Evolutionary conservation across 1,140 invertebrate genomes (phyloP), one percentile per base, ranked within the genome.

Genomic region (Trachymyrmex septentrionalis): DNA sequence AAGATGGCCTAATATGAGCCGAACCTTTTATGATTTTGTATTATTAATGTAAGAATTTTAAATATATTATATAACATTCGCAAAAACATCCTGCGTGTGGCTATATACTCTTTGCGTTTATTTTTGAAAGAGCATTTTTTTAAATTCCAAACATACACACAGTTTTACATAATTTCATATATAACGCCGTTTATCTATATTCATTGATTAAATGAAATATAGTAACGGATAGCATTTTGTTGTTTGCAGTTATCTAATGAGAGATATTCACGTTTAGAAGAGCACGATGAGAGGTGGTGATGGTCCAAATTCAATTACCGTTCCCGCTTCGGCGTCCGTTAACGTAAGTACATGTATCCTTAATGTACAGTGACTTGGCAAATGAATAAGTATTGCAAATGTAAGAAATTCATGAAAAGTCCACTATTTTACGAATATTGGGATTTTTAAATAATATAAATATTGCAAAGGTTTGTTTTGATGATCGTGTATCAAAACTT

Each of bases 211-310:
- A 81, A 71, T 69, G 19, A 34, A 80, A 21, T 30, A 14, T 80
- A 24, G n/a, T 77, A 48, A 55, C 50, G 63, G 21, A 16, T 38
- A 48, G 10, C 53, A 16, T 86, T 78, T 71, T 88, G 63, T 10
- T 88, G 24, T 88, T 93, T 82, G 12, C 91, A 93, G 92, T 73
- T 72, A 80, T 66, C 64, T 75, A 78, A 90, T 90, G 75, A 59
- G 44, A 34, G 44, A 63, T 61, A 63, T 61, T 50, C 59, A 7
- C 27, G 75, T 73, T 69, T 86, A 87, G 75, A 84, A 63, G 81
- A 67, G 64, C 86, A 90, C 76, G 84, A 94, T 93, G 93, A 93
- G 95, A 92, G 96, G 95, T 95, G 95, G 95, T 93, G 87, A 90
- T 77, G 91, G 80, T 85, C 89, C 92, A 87, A 86, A 89, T 88